These are phyloP conservation scores for Mylabris phalerata DNA, from an alignment of 1,140 invertebrate genomes.

Conservation along the genomic window DNA sequence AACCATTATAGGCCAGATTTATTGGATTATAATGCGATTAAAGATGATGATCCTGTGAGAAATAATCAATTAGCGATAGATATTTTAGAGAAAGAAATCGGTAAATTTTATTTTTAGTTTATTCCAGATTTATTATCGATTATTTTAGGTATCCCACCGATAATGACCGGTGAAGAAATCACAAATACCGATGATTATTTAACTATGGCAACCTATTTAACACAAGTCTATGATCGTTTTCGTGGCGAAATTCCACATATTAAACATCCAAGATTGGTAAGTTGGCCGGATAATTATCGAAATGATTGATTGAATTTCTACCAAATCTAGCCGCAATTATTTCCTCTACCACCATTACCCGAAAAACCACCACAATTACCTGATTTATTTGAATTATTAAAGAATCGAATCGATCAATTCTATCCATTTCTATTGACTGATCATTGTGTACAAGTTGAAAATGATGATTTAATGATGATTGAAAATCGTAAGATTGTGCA, in stretches of 20 bases:
- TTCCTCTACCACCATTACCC: not conserved
- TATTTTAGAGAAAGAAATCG: conserved; percentile 64
- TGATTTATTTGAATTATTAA: too few relatives aligned
- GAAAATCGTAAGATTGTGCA: too few relatives aligned
- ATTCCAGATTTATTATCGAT: not conserved
- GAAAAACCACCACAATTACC: not conserved
- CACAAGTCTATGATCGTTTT: conserved; percentile 81
- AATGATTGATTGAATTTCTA: too few relatives aligned
- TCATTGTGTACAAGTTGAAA: too few relatives aligned
- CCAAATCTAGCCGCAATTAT: not conserved
- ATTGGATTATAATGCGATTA: conserved; percentile 64
- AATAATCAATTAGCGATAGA: conserved; percentile 81
- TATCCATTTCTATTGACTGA: too few relatives aligned
- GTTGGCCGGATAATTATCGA: conserved; percentile 2
- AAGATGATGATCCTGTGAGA: conserved; percentile 49
- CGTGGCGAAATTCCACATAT: conserved; percentile 75
- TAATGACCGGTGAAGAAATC: conserved; percentile 79
- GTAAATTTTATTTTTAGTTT: conserved; percentile 15
- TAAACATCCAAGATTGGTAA: conserved; percentile 68
- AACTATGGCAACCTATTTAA: conserved; percentile 73
- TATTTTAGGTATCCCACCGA: conserved; percentile 58
- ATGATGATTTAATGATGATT: too few relatives aligned
- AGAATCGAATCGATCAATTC: too few relatives aligned
- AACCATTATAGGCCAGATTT: conserved; percentile 83
- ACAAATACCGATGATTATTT: conserved; percentile 66